Percentiles rank a stretch among this genome's conserved stretches.
phyloP scores from a whole-genome alignment of 2,797 vertebrate genomes.

The Acrossocheilus fasciatus region DNA sequence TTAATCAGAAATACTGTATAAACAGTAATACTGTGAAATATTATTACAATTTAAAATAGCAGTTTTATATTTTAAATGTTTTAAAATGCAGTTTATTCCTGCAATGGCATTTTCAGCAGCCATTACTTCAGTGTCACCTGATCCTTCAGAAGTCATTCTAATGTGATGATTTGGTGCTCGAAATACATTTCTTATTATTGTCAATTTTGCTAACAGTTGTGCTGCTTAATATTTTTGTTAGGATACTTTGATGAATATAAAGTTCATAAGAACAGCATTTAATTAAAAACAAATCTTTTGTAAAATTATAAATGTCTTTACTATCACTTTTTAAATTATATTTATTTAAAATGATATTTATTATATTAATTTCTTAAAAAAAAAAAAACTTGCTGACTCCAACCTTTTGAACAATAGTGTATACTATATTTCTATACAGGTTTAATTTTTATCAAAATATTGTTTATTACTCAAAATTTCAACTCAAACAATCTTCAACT shows the following conservation, averaged over 20 bases:
- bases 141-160: neutral
- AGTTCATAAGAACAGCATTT: neutral
- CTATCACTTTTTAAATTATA: neutral
- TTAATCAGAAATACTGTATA: neutral
- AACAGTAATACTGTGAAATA: neutral
- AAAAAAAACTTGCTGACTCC: neutral
- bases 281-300: neutral
- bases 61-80: neutral
- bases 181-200: neutral
- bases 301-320: neutral
- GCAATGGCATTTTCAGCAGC: neutral
- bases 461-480: neutral
- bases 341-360: too few relatives aligned
- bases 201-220: neutral
- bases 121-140: neutral
- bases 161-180: neutral
- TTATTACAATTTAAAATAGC: neutral
- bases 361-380: neutral
- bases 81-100: neutral
- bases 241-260: neutral
- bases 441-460: too few relatives aligned
- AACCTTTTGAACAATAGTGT: neutral
- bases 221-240: neutral
- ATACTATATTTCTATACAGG: neutral
- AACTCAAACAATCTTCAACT: neutral